Base-by-base conservation (phyloP, 2,888 invertebrate species). In the Myopa testacea region DNA sequence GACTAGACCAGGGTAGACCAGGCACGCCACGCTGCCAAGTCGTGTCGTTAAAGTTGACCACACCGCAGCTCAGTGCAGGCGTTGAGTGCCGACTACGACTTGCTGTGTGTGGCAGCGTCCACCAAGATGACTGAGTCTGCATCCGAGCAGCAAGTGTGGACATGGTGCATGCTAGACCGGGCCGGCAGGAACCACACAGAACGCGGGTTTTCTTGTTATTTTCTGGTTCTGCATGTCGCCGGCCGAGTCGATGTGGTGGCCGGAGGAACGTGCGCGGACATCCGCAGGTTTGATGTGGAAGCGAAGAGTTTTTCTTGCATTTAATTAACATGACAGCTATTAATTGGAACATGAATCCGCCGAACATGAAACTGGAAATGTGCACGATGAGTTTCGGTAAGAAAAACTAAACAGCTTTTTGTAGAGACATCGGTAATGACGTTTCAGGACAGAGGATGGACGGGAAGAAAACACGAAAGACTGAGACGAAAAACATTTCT, bases 291-390 rank as follows among this genome's bases (percentile, higher is more conserved):
- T 45, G 45, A n/a, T 69, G 19, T 40, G 8, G 68, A 34, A 50
- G 68, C 60, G 60, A 38, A 45, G 62, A 38, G 73, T 45, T 34
- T 37, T 69, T 8, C 55, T 71, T 65, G 72, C 45, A 77, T 78
- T 74, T 78, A 78, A 78, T 78, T 78, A 78, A 78, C 70, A 75
- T 70, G 78, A 70, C 70, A 74, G 78, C 78, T 69, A 78, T 78
- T 78, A 78, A 75, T 78, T 74, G 75, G 70, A 78, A 78, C 75
- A 78, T 63, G 74, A 50, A 63, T 69, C 70, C 45, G 8, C 37
- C 45, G 52, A 58, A 38, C 75, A 55, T 16, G 65, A 65, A 65
- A 6, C 65, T 65, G 38, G 14, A 65, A 37, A 38, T 37, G 16
- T 65, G 26, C 34, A 50, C 74, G 63, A 52, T 50, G 65, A 34